These are phyloP conservation scores for Lymantria monacha DNA, from an alignment of 2,888 invertebrate species.

Conservation along the genomic window DNA sequence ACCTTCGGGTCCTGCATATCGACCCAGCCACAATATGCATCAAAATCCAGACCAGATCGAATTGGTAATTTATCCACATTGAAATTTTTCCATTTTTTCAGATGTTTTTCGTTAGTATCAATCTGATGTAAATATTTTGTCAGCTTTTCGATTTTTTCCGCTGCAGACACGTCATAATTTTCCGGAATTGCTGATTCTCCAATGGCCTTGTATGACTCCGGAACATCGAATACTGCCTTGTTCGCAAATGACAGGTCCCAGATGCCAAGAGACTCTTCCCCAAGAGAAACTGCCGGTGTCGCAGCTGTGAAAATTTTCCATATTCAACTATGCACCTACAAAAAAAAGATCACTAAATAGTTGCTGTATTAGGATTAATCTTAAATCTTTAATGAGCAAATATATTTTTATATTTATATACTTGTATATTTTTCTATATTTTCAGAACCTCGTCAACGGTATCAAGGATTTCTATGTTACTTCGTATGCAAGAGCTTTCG, in stretches of 20 bases:
- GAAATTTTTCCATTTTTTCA: slow-evolving; percentile 69
- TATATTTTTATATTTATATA: too few relatives aligned
- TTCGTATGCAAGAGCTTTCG: too few relatives aligned
- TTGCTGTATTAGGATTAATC: not conserved
- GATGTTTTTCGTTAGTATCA: slow-evolving; percentile 26
- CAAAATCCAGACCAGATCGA: slow-evolving; percentile 18
- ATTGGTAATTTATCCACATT: slow-evolving; percentile 43
- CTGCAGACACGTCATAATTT: slow-evolving; percentile 45
- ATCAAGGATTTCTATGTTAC: too few relatives aligned
- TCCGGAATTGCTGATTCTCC: slow-evolving; percentile 48
- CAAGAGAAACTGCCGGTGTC: slow-evolving; percentile 47
- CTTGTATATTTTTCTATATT: too few relatives aligned
- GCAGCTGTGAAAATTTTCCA: slow-evolving; percentile 73
- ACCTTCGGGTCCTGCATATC: slow-evolving; percentile 44
- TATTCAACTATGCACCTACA: slow-evolving; percentile 67
- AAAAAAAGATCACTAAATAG: slow-evolving; percentile 28
- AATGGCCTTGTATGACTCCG: slow-evolving; percentile 36
- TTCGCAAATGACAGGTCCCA: slow-evolving; percentile 60
- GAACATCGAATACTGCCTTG: slow-evolving; percentile 50
- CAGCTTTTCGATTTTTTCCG: slow-evolving; percentile 78
- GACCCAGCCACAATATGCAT: slow-evolving; percentile 48
- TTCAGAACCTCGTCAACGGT: too few relatives aligned
- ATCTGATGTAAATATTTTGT: slow-evolving; percentile 65
- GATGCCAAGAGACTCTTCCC: slow-evolving; percentile 42
- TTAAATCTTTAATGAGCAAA: too few relatives aligned